phyloP scores from a whole-genome alignment of 2,888 invertebrate species.

The Melinopterus prodromus region DNA sequence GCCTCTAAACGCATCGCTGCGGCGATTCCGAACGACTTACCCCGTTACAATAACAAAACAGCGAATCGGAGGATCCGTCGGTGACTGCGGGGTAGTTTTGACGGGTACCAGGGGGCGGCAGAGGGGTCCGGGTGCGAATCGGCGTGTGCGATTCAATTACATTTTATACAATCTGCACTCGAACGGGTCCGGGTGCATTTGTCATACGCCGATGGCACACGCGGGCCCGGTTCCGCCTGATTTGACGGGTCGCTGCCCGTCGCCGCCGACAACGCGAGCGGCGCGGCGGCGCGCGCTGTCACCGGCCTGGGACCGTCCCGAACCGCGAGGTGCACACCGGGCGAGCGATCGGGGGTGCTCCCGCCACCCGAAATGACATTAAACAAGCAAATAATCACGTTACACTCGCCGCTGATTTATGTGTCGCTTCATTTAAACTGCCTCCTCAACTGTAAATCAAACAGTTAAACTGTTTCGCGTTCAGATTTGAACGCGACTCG shows the following conservation, averaged over 20 bases:
- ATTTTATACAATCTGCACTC: slow-evolving; percentile 61
- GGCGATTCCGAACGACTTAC: neutral
- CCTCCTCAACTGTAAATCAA: slow-evolving; percentile 53
- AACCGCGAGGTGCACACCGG: slow-evolving; percentile 29
- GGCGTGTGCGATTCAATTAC: slow-evolving; percentile 57
- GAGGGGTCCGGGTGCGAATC: neutral
- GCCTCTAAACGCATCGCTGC: neutral
- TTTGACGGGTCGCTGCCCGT: slow-evolving; percentile 61
- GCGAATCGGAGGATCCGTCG: neutral
- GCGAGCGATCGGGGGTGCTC: neutral
- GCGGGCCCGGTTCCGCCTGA: slow-evolving; percentile 57
- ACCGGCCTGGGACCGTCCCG: slow-evolving; percentile 51
- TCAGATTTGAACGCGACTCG: slow-evolving; percentile 14
- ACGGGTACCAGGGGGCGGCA: neutral
- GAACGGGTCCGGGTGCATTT: slow-evolving; percentile 60
- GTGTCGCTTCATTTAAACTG: slow-evolving; percentile 59
- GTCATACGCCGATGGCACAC: slow-evolving; percentile 50
- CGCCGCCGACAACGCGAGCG: slow-evolving; percentile 57
- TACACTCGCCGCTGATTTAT: slow-evolving; percentile 61
- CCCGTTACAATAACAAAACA: neutral
- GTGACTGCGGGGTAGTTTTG: neutral
- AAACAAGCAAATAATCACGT: slow-evolving; percentile 61
- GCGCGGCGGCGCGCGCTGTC: slow-evolving; percentile 60
- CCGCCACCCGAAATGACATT: slow-evolving; percentile 56
- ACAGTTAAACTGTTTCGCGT: slow-evolving; percentile 38